Evolutionary conservation across 2,113 vertebrate species (phyloP), one percentile per base, ranked within the genome.

Genomic region (Telmatochromis sp.): DNA sequence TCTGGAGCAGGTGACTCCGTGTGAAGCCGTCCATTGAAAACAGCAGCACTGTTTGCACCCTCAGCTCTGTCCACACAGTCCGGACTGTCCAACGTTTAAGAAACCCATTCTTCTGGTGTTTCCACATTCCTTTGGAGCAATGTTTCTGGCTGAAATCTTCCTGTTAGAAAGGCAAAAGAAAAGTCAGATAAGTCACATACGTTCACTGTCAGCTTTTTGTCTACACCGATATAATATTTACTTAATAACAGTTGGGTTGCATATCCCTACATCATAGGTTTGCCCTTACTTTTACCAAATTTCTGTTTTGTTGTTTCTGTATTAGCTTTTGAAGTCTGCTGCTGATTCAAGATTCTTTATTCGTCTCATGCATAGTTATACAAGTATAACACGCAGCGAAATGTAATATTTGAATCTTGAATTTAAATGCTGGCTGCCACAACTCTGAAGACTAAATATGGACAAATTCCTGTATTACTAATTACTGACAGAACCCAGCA

Each of bases 81-180:
- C 53, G 23, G 37, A 8, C 55, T 60, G n/a, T 82, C 51, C 79
- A 31, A 26, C 53, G 40, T 49, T 54, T 35, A 81, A 35, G 68
- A 85, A 82, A 81, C 88, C 47, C 81, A 35, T 35, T 49, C 13
- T 57, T 79, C 82, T 51, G 54, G 55, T 80, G 51, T 80, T 70
- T 86, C 75, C 33, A 9, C 47, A 12, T 51, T 80, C 84, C 53
- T 89, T 53, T 58, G 88, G 68, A 82, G 63, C 40, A 54, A 53
- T 5, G 37, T 42, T 73, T 85, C 58, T 33, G 53, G 19, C 73
- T 63, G 21, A 53, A 75, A 80, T 55, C 80, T 87, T 86, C 81
- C 92, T 95, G 86, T 82, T 12, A 65, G 9, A 58, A 23, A 63
- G 80, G 86, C 26, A 57, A 88, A 21, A 81, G 23, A 40, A 7